Conservation (phyloP, 1,140 invertebrate species). For the Penaeus vannamei region DNA sequence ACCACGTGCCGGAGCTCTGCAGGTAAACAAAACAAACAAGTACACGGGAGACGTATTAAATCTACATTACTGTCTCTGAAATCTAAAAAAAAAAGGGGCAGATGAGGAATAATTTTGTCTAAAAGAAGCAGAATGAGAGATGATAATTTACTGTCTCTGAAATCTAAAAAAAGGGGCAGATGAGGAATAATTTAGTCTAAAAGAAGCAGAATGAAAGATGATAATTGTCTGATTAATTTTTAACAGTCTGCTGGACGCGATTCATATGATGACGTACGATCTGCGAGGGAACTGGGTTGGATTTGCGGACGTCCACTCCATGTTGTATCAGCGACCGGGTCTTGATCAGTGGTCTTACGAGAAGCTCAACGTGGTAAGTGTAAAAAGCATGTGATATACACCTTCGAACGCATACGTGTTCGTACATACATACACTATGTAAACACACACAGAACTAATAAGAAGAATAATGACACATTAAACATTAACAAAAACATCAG, state of each 20-base stretch:
- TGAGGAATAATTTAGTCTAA: no score
- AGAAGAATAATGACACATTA: no score
- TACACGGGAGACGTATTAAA: neutral
- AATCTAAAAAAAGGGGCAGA: neutral
- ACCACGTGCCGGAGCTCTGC: slow-evolving; percentile 90
- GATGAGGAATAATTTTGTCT: no score
- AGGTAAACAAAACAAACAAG: slow-evolving; percentile 71
- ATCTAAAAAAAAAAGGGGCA: no score
- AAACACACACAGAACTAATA: neutral
- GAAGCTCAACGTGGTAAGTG: slow-evolving; percentile 88
- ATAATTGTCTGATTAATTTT: neutral
- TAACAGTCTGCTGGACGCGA: slow-evolving; percentile 78
- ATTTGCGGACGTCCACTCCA: slow-evolving; percentile 89
- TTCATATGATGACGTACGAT: slow-evolving; percentile 94
- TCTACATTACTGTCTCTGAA: slow-evolving; percentile 70
- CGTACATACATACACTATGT: neutral
- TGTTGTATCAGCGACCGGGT: slow-evolving; percentile 85
- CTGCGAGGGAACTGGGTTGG: slow-evolving; percentile 92
- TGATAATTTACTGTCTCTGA: neutral
- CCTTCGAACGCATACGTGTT: neutral
- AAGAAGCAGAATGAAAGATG: neutral
- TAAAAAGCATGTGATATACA: no score
- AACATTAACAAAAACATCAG: no score
- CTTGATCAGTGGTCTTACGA: slow-evolving; percentile 89
- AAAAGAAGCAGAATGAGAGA: neutral